These are phyloP conservation scores for Caenorhabditis drosophilae DNA, from an alignment of 2,888 invertebrate species.

Conservation along the genomic window DNA sequence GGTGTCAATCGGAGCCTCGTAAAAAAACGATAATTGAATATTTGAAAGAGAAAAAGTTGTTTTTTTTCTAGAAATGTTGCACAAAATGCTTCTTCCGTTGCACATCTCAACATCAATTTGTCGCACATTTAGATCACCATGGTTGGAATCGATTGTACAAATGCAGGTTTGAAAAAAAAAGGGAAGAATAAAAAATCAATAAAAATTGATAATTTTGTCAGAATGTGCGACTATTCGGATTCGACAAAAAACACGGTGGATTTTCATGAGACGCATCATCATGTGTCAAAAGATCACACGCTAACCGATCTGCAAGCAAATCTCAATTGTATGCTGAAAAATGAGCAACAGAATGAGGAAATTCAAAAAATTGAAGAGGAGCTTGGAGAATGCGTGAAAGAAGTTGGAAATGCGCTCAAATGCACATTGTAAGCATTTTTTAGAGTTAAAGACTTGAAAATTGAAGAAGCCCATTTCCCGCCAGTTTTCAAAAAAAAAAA, in stretches of 20 bases:
- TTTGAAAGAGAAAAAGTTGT: no score
- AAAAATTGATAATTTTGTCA: not conserved
- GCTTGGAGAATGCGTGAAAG: constrained; percentile 4
- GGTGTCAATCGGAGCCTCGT: constrained; percentile 2
- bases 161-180: constrained; percentile 15
- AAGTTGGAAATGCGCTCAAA: constrained; percentile 6
- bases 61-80: constrained; percentile 24
- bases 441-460: not conserved
- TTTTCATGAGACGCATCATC: constrained; percentile 58
- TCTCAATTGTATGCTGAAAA: constrained; percentile 4
- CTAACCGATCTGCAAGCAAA: constrained; percentile 8
- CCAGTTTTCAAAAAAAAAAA: not conserved
- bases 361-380: no score
- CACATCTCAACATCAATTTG: constrained; percentile 36
- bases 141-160: constrained; percentile 29
- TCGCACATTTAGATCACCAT: constrained; percentile 53
- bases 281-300: constrained; percentile 25
- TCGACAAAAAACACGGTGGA: constrained; percentile 44
- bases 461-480: not conserved
- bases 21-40: no score
- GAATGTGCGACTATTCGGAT: constrained; percentile 52
- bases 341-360: no score
- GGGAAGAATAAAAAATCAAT: not conserved
- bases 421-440: constrained; percentile 6
- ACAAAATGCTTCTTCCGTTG: constrained; percentile 51